These are phyloP conservation scores for Paramuricea clavata DNA, from an alignment of 92 coral and sea anemone species.

Conservation along the genomic window DNA sequence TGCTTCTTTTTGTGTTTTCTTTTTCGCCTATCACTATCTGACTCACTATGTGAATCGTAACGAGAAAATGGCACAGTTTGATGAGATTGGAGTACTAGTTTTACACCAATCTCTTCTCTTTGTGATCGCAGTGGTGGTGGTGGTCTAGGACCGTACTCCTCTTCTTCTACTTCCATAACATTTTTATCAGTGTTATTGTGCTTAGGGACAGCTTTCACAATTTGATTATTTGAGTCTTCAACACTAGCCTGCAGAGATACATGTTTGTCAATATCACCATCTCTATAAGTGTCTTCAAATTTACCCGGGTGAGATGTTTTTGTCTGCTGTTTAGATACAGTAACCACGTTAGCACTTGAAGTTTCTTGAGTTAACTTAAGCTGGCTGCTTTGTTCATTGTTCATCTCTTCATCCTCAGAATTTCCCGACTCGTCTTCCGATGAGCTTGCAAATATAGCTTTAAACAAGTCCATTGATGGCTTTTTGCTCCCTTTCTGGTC, in stretches of 20 bases:
- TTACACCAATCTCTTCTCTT: neutral
- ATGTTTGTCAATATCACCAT: neutral
- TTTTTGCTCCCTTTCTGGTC: conserved; percentile 58
- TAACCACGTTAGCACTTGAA: neutral
- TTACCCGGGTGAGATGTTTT: neutral
- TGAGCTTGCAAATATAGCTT: conserved; percentile 94
- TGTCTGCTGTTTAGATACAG: neutral
- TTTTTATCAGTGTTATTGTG: neutral
- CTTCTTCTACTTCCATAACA: conserved; percentile 29
- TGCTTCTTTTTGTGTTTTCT: conserved; percentile 64
- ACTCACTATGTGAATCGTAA: conserved; percentile 31
- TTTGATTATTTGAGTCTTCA: neutral
- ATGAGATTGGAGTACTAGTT: neutral
- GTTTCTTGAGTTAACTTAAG: neutral
- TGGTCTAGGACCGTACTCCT: conserved; percentile 30
- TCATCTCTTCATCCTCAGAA: conserved; percentile 71
- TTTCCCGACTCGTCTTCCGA: conserved; percentile 81
- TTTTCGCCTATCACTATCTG: conserved; percentile 25
- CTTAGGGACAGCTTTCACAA: neutral
- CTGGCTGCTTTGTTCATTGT: conserved; percentile 13
- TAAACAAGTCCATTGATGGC: conserved; percentile 95
- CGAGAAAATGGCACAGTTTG: conserved; percentile 35
- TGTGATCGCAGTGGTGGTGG: conserved; percentile 13
- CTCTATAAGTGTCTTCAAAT: neutral
- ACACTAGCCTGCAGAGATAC: neutral